Conservation (phyloP, 2,888 invertebrate genomes). For the Pachydiplax longipennis region DNA sequence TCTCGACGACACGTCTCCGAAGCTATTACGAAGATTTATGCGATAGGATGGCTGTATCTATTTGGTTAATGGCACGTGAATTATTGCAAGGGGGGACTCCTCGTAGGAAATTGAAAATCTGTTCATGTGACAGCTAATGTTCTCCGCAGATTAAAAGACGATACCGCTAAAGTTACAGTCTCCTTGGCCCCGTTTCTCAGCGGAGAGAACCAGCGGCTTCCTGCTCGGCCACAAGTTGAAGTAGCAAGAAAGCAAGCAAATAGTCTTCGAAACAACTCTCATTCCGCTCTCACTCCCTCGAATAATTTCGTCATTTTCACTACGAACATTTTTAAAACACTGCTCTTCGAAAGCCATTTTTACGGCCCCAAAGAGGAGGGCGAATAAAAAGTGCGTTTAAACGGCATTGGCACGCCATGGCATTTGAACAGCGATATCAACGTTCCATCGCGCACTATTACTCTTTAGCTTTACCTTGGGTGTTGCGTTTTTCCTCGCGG, state of each 20-base stretch:
- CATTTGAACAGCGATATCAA: conserved; percentile 2
- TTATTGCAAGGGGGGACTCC: background rate
- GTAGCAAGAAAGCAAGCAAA: background rate
- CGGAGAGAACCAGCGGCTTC: background rate
- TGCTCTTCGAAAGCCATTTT: background rate
- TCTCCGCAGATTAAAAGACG: conserved; percentile 37
- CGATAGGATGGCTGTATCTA: background rate
- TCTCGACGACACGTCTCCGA: background rate
- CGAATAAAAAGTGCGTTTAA: background rate
- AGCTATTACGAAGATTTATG: conserved; percentile 30
- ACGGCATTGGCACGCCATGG: background rate
- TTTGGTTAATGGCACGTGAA: conserved; percentile 43
- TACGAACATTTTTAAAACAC: background rate
- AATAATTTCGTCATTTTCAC: background rate
- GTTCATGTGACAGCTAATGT: conserved; percentile 37
- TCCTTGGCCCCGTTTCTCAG: conserved; percentile 31
- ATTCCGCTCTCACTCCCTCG: background rate
- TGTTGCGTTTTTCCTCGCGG: background rate
- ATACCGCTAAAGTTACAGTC: conserved; percentile 31
- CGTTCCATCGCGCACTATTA: conserved; percentile 1
- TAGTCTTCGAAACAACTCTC: background rate
- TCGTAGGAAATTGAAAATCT: conserved; percentile 36
- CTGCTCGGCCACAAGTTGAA: background rate
- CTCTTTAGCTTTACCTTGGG: conserved; percentile 7
- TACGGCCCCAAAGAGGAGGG: background rate